These are phyloP conservation scores for Rotaria socialis DNA, from an alignment of 2,888 invertebrate genomes.

Conservation along the genomic window DNA sequence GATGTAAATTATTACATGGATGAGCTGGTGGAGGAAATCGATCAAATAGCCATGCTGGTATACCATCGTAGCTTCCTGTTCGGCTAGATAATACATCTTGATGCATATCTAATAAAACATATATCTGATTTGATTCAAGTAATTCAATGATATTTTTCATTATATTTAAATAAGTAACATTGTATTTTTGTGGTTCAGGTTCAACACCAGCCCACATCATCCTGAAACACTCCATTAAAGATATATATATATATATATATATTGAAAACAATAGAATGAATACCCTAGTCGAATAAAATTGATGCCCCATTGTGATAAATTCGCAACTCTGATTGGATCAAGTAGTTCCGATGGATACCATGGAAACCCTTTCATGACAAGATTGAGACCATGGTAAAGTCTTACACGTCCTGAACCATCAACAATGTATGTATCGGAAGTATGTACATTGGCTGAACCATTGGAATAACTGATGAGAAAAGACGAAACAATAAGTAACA, in stretches of 20 bases:
- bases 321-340: conserved; percentile 48
- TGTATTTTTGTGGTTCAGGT: conserved; percentile 48
- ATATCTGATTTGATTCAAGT: conserved; percentile 49
- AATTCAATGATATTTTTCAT: conserved; percentile 48
- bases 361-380: conserved; percentile 50
- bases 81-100: conserved; percentile 50
- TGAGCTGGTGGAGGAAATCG: conserved; percentile 49
- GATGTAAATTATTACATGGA: background rate
- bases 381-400: conserved; percentile 51
- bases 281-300: conserved; percentile 51
- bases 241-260: no score
- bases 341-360: conserved; percentile 47
- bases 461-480: background rate
- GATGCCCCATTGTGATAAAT: conserved; percentile 51
- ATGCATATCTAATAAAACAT: conserved; percentile 52
- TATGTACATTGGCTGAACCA: background rate
- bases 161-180: conserved; percentile 50
- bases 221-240: background rate
- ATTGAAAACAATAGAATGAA: no score
- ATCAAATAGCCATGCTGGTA: conserved; percentile 51
- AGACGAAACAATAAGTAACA: background rate
- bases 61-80: conserved; percentile 50
- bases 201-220: conserved; percentile 52
- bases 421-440: conserved; percentile 43
- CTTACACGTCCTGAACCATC: conserved; percentile 49